Conservation (phyloP, 2,797 vertebrate genomes). For the Pygocentrus nattereri region DNA sequence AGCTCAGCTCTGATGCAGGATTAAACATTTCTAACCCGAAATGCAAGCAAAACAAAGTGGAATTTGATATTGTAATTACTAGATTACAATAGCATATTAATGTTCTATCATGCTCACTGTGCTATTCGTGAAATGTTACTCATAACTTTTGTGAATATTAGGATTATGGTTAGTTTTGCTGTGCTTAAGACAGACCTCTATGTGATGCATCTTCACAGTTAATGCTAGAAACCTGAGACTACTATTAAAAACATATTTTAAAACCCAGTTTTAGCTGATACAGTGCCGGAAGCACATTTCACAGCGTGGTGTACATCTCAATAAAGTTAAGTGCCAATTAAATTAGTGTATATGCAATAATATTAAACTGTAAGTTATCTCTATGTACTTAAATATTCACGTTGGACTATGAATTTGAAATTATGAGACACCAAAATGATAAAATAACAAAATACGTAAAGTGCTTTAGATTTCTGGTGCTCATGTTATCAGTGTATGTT, state of each 20-base stretch:
- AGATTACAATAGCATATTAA: not conserved
- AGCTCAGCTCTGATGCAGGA: not conserved
- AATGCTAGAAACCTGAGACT: constrained; percentile 11
- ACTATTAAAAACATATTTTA: not conserved
- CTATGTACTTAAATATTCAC: not conserved
- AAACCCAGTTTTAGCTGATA: not conserved
- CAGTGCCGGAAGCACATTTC: not conserved
- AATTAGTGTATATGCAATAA: not conserved
- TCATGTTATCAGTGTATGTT: too few relatives aligned
- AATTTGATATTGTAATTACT: not conserved
- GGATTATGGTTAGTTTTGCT: too few relatives aligned
- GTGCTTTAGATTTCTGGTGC: not conserved
- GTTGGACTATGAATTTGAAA: not conserved
- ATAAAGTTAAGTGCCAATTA: not conserved
- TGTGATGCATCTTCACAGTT: not conserved
- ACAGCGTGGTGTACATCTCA: not conserved
- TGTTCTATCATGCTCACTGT: not conserved
- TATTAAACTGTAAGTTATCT: not conserved
- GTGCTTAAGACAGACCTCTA: not conserved
- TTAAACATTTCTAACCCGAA: not conserved
- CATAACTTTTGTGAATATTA: too few relatives aligned
- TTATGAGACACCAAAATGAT: not conserved
- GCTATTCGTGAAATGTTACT: not conserved
- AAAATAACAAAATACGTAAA: not conserved
- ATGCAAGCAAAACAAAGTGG: not conserved